A percentile compares a stretch with the other conserved stretches of the same genome.
Evolutionary conservation across 2,797 vertebrate genomes (phyloP).

Genomic region (Labroides dimidiatus): DNA sequence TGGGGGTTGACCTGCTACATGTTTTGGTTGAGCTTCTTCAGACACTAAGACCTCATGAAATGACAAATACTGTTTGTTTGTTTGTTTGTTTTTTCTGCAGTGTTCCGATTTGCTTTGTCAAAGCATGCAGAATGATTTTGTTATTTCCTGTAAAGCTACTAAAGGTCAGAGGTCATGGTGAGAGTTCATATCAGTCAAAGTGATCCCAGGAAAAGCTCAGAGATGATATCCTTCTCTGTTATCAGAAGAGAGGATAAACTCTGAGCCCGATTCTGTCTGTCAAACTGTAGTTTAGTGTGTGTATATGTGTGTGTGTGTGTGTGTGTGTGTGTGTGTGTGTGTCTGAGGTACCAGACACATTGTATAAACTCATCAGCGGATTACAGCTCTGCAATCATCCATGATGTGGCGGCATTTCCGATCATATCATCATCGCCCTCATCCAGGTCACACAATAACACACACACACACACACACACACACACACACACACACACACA

Average conservation of each 20-base stretch:
- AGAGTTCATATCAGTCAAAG: background rate
- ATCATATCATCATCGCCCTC: slow-evolving; percentile 19
- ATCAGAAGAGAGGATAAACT: background rate
- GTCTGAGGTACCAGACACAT: slow-evolving; percentile 2
- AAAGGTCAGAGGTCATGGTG: slow-evolving; percentile 18
- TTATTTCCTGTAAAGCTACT: background rate
- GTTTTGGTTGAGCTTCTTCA: background rate
- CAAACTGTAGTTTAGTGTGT: background rate
- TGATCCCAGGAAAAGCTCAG: background rate
- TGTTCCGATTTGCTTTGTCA: background rate
- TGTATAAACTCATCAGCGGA: slow-evolving; percentile 44
- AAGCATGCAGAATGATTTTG: no score
- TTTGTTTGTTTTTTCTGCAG: background rate
- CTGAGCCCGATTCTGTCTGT: background rate
- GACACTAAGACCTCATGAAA: background rate
- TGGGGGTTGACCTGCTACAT: background rate
- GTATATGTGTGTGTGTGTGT: slow-evolving; percentile 2
- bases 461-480: slow-evolving; percentile 24
- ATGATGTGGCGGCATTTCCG: slow-evolving; percentile 36
- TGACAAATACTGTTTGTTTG: background rate
- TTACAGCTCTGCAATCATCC: slow-evolving; percentile 55
- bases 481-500: slow-evolving; percentile 21
- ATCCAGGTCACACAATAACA: slow-evolving; percentile 1
- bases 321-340: slow-evolving; percentile 25
- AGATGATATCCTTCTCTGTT: background rate